phyloP scores from a whole-genome alignment of 2,113 vertebrate genomes.

The Tor tambroides region DNA sequence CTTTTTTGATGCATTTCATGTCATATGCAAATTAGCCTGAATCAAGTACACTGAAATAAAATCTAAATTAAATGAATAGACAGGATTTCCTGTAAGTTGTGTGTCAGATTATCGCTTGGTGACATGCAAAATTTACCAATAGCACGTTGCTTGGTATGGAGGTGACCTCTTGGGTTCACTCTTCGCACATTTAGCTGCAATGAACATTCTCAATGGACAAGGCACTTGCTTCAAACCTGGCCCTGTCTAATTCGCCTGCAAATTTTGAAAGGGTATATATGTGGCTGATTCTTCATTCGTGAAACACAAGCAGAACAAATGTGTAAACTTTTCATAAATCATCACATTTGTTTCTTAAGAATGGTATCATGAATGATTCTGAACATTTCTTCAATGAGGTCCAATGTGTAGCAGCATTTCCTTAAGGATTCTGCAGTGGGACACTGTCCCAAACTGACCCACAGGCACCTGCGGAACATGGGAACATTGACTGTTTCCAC shows the following conservation, averaged over 20 bases:
- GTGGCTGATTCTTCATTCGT: no score
- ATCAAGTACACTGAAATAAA: background rate
- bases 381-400: background rate
- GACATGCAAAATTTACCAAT: background rate
- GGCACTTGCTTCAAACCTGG: background rate
- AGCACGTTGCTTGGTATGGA: background rate
- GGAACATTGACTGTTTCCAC: background rate
- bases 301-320: background rate
- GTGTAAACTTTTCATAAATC: background rate
- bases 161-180: background rate
- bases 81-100: background rate
- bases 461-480: background rate
- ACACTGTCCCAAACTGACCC: conserved; percentile 1
- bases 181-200: background rate
- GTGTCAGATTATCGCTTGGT: background rate
- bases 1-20: background rate
- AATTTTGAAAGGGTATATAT: background rate
- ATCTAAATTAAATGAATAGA: background rate
- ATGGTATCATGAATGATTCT: background rate
- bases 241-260: background rate
- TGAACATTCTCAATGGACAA: background rate
- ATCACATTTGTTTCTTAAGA: background rate
- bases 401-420: background rate
- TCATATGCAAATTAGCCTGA: background rate
- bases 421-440: background rate